Evolutionary conservation across 1,140 invertebrate genomes (phyloP), one percentile per base, ranked within the genome.

Genomic region (Pemphigus obesinymphae): DNA sequence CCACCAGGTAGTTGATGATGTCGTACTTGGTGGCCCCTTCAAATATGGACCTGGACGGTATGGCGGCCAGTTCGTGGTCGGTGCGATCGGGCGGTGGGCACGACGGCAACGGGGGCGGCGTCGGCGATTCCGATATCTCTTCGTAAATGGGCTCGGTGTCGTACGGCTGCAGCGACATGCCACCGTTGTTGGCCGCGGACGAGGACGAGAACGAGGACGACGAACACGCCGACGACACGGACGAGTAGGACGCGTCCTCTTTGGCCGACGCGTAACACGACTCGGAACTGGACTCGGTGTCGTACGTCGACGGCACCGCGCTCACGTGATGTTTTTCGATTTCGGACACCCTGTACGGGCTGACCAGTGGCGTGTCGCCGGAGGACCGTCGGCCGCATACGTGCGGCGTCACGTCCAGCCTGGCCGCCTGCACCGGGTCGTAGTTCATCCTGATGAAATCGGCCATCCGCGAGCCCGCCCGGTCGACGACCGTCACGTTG

Each of bases 101-200:
- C 13, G 92, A 92, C 84, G 92, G 92, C 0, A 92, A 85, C 3
- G 93, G 93, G 75, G 94, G 85, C 8, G 93, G 93, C 23, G 92
- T 93, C 11, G 93, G 93, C 84, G 93, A 92, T 83, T 84, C 85
- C 13, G 83, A 83, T 73, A 95, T 94, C 88, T 96, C 94, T 88
- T 96, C 94, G 86, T 96, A 96, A 85, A 96, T 96, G 3, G 94
- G 94, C 88, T 95, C 94, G 83, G 95, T 94, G 81, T 93, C 91
- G 88, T 94, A n/a, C 20, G 58, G 53, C 40, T 6, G 55, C 37
- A 0, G 17, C 66, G n/a, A n/a, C n/a, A n/a, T n/a, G 31, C 34
- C 10, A 48, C 17, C 11, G 20, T 2, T 0, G 23, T 5, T 10
- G 37, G 31, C 37, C 10, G 83, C 37, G 10, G 81, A 43, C 8